Percentiles rank a stretch among this genome's conserved stretches.
Evolutionary conservation across 2,888 invertebrate species (phyloP).

Genomic region (Gymnosoma rotundatum): DNA sequence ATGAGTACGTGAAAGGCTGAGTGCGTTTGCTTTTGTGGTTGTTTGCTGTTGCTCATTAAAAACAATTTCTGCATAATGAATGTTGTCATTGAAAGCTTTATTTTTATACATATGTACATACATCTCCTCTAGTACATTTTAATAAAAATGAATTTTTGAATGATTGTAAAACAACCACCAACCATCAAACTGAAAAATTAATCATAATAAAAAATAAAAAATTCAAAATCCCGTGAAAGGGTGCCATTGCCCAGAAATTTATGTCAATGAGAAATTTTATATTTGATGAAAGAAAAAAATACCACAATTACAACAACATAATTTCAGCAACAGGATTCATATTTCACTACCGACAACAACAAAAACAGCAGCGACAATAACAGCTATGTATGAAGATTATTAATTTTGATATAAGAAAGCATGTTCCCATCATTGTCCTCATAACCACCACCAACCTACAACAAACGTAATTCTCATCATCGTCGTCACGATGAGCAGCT

Average conservation of each 20-base stretch:
- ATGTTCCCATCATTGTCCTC: constrained; percentile 51
- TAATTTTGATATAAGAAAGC: constrained; percentile 65
- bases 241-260: constrained; percentile 64
- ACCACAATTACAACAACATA: constrained; percentile 1
- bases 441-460: constrained; percentile 43
- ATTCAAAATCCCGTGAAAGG: constrained; percentile 53
- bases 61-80: constrained; percentile 72
- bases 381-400: constrained; percentile 53
- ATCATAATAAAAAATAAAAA: too few relatives aligned
- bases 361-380: constrained; percentile 38
- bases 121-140: constrained; percentile 18
- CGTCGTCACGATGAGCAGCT: constrained; percentile 31
- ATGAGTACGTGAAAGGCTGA: constrained; percentile 8
- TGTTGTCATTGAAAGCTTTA: constrained; percentile 71
- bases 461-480: constrained; percentile 12
- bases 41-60: constrained; percentile 70
- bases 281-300: constrained; percentile 44
- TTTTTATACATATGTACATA: neutral
- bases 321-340: constrained; percentile 64
- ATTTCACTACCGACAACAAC: constrained; percentile 60
- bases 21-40: constrained; percentile 56
- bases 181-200: constrained; percentile 42
- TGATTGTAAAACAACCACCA: constrained; percentile 60
- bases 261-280: constrained; percentile 63
- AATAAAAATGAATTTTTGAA: constrained; percentile 22